Base-by-base conservation (phyloP, 1,140 invertebrate genomes). In the Drosophila arizonae region DNA sequence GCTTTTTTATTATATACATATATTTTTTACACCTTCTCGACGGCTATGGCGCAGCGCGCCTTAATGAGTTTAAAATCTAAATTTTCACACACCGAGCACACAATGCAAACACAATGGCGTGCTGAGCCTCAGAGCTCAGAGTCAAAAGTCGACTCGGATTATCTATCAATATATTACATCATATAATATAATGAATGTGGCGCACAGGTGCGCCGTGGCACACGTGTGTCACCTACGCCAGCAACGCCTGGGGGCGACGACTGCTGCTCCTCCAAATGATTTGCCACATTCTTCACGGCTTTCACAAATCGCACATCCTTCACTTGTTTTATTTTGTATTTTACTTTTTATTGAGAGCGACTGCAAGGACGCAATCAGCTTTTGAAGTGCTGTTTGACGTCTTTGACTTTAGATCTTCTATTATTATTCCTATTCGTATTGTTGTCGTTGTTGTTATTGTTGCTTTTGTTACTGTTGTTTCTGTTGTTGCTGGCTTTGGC, bases 131-230 rank as follows among this genome's bases (percentile, higher is more conserved):
- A 3, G 52, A 39, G n/a, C 52, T 68, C 45, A 61, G 63, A 61
- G 63, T 15, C 6, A 28, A 28, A 45, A 57, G 41, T 61, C 56
- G 55, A 79, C 72, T 79, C 70, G 72, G 72, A 88, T 87, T 87
- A 84, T 52, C 70, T 84, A 79, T 77, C 69, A 81, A 84, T 88
- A 88, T 72, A 77, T 84, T 79, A 76, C 63, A 74, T 72, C 46
- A 81, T 72, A 82, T 79, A 52, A 58, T 67, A 66, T 21, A 15
- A 6, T 11, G 15, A 33, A 10, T 33, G 28, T n/a, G 10, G 10
- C 11, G 62, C 30, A 24, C 61, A 24, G 4, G 57, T 58, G 48
- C 21, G 48, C 24, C 26, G n/a, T 30, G 28, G 15, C 26, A 56
- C 26, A 56, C 30, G 60, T 76, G 51, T 51, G 57, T 8, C 39